Conservation (phyloP, 1,140 invertebrate genomes). For the Pogonognathellus flavescens region DNA sequence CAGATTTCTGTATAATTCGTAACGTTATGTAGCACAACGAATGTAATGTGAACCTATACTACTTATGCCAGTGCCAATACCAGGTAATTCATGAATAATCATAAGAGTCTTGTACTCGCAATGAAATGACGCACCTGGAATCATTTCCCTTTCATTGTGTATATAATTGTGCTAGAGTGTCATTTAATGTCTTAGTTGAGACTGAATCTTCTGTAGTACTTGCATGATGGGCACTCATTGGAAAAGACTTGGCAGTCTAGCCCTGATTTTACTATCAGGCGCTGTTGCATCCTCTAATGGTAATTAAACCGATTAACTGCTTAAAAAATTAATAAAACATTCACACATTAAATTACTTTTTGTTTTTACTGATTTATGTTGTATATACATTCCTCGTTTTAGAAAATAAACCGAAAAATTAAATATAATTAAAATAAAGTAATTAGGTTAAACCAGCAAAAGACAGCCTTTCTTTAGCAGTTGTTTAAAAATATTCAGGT, state of each 20-base stretch:
- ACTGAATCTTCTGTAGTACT: constrained; percentile 1
- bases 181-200: constrained; percentile 21
- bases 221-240: neutral
- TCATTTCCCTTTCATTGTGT: constrained; percentile 34
- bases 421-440: too few relatives aligned
- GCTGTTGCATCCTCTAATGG: neutral
- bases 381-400: too few relatives aligned
- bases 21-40: neutral
- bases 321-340: neutral
- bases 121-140: constrained; percentile 22
- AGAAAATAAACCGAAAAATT: too few relatives aligned
- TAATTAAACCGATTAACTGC: neutral
- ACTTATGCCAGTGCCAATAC: too few relatives aligned
- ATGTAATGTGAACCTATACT: neutral
- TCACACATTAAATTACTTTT: neutral
- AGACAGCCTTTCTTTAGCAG: too few relatives aligned
- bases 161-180: constrained; percentile 26
- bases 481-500: too few relatives aligned
- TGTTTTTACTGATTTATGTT: neutral
- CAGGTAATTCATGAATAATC: constrained; percentile 23
- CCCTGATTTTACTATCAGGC: neutral
- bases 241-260: neutral
- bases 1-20: constrained; percentile 36
- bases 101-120: constrained; percentile 11
- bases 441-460: too few relatives aligned